These are phyloP conservation scores for Mythimna loreyi DNA, from an alignment of 2,888 invertebrate species.

Conservation along the genomic window DNA sequence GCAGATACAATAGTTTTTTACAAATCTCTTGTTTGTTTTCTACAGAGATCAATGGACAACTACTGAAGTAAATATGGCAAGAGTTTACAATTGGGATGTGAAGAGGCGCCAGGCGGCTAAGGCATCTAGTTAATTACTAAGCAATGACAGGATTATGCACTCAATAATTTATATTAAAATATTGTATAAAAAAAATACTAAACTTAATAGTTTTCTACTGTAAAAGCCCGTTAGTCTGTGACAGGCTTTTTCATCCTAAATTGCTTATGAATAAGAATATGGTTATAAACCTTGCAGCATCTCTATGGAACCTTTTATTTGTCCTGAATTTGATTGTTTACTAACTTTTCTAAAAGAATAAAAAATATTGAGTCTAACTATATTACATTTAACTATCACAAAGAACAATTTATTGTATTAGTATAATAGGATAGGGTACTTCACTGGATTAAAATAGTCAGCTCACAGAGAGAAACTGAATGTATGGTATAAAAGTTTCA, in stretches of 20 bases:
- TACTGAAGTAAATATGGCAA: conserved; percentile 99
- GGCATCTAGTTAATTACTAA: conserved; percentile 75
- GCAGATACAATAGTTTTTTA: neutral
- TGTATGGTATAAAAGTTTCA: neutral
- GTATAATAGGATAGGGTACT: conserved; percentile 3
- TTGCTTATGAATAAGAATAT: conserved; percentile 5
- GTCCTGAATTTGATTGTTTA: conserved; percentile 15
- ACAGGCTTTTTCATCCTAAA: conserved; percentile 7
- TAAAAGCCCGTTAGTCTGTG: conserved; percentile 4
- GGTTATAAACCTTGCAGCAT: conserved; percentile 12
- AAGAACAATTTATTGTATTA: conserved; percentile 20
- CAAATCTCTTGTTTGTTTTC: neutral
- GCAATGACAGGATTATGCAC: conserved; percentile 24
- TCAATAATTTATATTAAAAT: conserved; percentile 20
- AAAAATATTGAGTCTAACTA: conserved; percentile 12
- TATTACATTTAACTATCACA: conserved; percentile 6
- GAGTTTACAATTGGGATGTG: conserved; percentile 99
- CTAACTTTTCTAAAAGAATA: conserved; percentile 5
- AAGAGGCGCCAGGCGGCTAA: conserved; percentile 96
- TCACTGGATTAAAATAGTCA: conserved; percentile 17
- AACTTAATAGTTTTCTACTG: conserved; percentile 29
- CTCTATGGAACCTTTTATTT: neutral
- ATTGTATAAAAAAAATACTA: conserved; percentile 14
- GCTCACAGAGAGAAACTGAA: neutral
- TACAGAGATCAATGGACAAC: conserved; percentile 99